Evolutionary conservation across 53 echinoderm and acorn worm genomes (phyloP).

Genomic region (Paracentrotus lividus): DNA sequence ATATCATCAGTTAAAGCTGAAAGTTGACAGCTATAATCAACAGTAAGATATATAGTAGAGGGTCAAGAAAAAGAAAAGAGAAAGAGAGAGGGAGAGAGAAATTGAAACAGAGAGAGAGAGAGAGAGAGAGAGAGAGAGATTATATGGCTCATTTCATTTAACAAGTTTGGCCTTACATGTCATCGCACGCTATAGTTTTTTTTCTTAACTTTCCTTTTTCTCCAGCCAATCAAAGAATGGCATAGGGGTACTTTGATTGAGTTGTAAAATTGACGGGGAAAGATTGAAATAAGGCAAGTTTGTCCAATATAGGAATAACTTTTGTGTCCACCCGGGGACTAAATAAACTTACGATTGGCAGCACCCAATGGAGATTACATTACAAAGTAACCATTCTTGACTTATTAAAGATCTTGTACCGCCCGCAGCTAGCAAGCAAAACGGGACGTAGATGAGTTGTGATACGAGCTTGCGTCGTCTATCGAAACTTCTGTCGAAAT

Average conservation of each 20-base stretch:
- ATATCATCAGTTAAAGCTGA: too few relatives aligned
- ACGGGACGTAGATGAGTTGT: not conserved
- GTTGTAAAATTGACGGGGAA: conserved; percentile 29
- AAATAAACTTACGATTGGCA: conserved; percentile 43
- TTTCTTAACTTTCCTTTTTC: not conserved
- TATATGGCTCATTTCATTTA: not conserved
- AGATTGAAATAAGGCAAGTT: conserved; percentile 19
- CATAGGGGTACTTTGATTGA: conserved; percentile 16
- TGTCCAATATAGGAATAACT: conserved; percentile 34
- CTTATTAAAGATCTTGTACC: conserved; percentile 61
- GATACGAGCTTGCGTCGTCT: conserved; percentile 44
- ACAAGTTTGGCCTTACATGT: not conserved
- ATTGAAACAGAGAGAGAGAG: not conserved
- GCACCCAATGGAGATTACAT: conserved; percentile 28
- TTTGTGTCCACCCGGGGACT: conserved; percentile 24
- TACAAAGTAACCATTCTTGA: conserved; percentile 52
- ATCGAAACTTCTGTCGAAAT: conserved; percentile 49
- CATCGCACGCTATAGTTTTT: not conserved
- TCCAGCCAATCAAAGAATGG: conserved; percentile 27
- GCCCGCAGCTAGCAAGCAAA: not conserved
- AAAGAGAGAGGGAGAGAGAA: not conserved
- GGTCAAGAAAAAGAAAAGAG: not conserved
- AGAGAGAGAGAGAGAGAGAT: conserved; percentile 36
- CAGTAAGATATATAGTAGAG: not conserved
- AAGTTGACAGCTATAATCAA: too few relatives aligned